Base-by-base conservation (phyloP, 2,888 invertebrate genomes). In the Zhuqinia jingwanae region DNA sequence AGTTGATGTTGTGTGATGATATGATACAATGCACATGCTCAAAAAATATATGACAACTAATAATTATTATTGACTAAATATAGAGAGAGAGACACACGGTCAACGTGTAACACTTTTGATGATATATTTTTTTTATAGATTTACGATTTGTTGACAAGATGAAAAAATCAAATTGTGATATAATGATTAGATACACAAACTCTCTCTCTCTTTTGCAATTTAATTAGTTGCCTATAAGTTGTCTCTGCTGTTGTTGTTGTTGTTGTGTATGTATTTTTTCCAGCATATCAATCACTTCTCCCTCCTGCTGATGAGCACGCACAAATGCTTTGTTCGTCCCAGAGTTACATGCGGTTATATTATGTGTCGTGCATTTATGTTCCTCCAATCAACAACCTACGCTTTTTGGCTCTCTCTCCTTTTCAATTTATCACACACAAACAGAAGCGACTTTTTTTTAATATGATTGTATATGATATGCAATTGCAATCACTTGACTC, bases 251-350 rank as follows among this genome's bases (percentile, higher is more conserved):
- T 36, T 36, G 5, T 3, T 8, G 36, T 36, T 36, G 5, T 36
- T 36, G 36, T 8, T 36, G 36, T 8, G 53, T 60, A n/a, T 73
- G 73, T 75, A 15, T 75, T 75, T 20, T n/a, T 30, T 75, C 75
- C 75, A 75, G 75, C 75, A 75, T 75, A 75, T 75, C 75, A 75
- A 75, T 75, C 75, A 75, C 75, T 30, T 53, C 75, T 75, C 75
- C 75, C 75, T 75, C 75, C 75, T 75, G 75, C 75, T 75, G 75
- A 75, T 36, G 75, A 75, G 75, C 75, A 75, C 75, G 75, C 75
- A 75, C 73, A 73, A 73, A 75, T 75, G 56, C 75, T 75, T 75
- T 75, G 75, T 75, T 56, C 56, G 53, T 75, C 36, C 22, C 36
- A 56, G 56, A 75, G 75, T 30, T 56, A 56, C 75, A 75, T 75